Base-by-base conservation (phyloP, 1,140 invertebrate species). In the Mizuhopecten yessoensis region DNA sequence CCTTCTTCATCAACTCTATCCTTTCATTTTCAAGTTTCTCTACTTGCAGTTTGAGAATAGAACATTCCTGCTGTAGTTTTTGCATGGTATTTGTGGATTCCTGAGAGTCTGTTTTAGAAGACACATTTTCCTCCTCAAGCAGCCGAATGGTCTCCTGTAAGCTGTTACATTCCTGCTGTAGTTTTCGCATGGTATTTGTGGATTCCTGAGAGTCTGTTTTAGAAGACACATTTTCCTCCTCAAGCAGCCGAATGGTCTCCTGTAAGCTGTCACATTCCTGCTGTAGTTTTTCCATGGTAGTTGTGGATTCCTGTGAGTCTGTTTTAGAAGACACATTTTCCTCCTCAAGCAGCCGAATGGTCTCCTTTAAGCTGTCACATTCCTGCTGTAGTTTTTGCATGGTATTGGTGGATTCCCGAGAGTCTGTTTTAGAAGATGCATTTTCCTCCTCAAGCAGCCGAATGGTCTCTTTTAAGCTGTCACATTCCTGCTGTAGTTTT, bases 371-470 rank as follows among this genome's bases (percentile, higher is more conserved):
- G 3, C 23, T 34, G 34, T 75, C 87, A 90, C 87, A 89, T 36
- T 57, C 88, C 87, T 87, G 45, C 45, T 92, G 87, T n/a, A 92
- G 36, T 1, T 91, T 90, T 11, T 45, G 23, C 34, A 91, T 88
- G 45, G 86, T 87, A 2, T 57, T 36, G 86, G 88, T 91, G 42
- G 49, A 34, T 23, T 75, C 29, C 13, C 75, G 87, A 29, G 89
- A 15, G 86, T 92, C 93, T 86, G 88, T 87, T 90, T 91, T 89
- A 34, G 90, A 34, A 33, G 33, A 39, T 36, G 88, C 89, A 29
- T 90, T 90, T 42, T 89, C 88, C 57, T 91, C 88, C 34, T 90
- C 90, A 87, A 89, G 86, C n/a, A 90, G 90, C 13, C 34, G 75
- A 88, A 89, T 90, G 33, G 86, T 86, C 29, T 87, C 75, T 57